Base-by-base conservation (phyloP, 30 jellyfish, hydroid and myxozoan genomes). In the Calvadosia cruxmelitensis region DNA sequence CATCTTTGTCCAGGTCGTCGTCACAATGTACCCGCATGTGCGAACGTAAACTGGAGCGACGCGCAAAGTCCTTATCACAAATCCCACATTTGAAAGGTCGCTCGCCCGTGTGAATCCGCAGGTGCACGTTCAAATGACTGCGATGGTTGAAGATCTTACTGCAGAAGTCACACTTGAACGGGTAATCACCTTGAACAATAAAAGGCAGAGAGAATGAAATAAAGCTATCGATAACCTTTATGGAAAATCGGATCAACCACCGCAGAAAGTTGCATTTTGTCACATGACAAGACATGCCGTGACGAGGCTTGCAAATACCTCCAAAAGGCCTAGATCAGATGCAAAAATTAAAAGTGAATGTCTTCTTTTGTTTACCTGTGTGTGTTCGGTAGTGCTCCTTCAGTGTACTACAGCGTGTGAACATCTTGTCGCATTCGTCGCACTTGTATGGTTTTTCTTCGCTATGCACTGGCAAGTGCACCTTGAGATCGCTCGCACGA, bases 41-140 rank as follows among this genome's bases (percentile, higher is more conserved):
- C 35, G 79, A 72, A 0, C 91, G 94, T 34, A 87, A 74, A 67
- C 93, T 81, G 7, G 94, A 73, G 29, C 79, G 79, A 13, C 97
- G 84, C 5, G 97, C 86, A 62, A 87, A 87, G 48, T 87, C 97
- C 71, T 75, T 80, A 31, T 74, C 69, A 70, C 97, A 87, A 3
- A 70, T 53, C 33, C 67, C 72, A 69, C 97, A 87, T 66, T 66
- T 64, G 67, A 71, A 77, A 0, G 97, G 97, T 62, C 73, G 80
- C 73, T 87, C 97, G 0, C 97, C 97, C 27, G 97, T 87, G 85
- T 87, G 97, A 0, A 92, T 87, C 29, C 94, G 92, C 12, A 71
- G 48, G 66, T 87, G 97, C 20, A 87, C 94, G 73, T 87, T 87
- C 20, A 80, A 75, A 72, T 87, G 97, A 62, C 95, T 81, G 3